phyloP scores from a whole-genome alignment of 2,797 vertebrate species.

The Anas capensis region DNA sequence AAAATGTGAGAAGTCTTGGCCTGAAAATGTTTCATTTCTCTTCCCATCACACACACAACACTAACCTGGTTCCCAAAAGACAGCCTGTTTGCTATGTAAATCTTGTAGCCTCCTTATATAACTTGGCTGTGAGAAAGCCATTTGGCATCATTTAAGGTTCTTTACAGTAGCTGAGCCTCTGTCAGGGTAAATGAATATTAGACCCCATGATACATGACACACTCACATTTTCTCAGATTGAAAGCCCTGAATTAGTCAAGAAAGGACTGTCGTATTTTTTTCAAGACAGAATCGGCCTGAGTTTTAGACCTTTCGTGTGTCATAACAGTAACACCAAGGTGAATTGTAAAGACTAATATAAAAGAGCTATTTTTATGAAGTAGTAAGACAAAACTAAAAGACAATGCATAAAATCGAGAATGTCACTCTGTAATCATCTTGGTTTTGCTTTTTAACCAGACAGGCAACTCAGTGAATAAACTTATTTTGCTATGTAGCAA shows the following conservation, averaged over 20 bases:
- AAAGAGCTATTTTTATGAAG: neutral
- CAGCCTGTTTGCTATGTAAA: neutral
- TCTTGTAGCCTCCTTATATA: rapidly evolving
- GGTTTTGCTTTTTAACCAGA: neutral
- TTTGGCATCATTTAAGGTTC: neutral
- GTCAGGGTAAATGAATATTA: neutral
- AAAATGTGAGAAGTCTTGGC: neutral
- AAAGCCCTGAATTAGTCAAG: neutral
- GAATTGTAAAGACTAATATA: neutral
- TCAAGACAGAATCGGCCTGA: neutral
- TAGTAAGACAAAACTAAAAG: neutral
- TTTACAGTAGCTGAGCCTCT: neutral
- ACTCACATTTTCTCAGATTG: neutral
- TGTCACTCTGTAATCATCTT: neutral
- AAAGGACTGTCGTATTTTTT: neutral
- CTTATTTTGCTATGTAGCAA: neutral
- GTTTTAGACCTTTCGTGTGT: neutral
- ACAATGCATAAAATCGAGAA: neutral
- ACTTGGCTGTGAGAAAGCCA: neutral
- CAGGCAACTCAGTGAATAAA: neutral
- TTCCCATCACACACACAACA: neutral
- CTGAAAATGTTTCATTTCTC: neutral
- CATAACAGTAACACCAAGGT: neutral
- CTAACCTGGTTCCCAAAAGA: neutral
- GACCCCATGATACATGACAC: neutral